Base-by-base conservation (phyloP, 2,113 vertebrate species). In the Bujurquina vittata region DNA sequence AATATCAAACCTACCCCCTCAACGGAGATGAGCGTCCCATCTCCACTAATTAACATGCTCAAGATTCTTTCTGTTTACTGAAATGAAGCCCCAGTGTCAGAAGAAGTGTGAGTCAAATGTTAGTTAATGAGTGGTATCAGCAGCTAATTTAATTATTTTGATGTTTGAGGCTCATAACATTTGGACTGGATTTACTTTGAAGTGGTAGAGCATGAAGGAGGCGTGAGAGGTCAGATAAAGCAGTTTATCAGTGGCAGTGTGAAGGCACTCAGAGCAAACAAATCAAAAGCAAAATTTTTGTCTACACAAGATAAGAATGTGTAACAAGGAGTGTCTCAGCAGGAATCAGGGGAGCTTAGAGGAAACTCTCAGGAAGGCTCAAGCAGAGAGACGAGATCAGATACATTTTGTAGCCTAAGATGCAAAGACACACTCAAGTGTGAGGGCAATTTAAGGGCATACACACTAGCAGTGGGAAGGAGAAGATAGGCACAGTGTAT, bases 1-100 rank as follows among this genome's bases (percentile, higher is more conserved):
- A 46, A 82, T 61, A 80, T 87, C 69, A 80, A 84, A 80, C 61
- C 4, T 20, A 6, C 63, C 3, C 43, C 43, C 33, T 67, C 26
- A 37, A 23, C 31, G 17, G 52, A 73, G 43, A 31, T 2, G 1
- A 20, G 1, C 11, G 3, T 52, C 72, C 60, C 5, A 6, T 54
- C 76, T 56, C 15, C 2, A 7, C 69, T 81, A 73, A 87, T 87
- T 88, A 83, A 77, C 31, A 67, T 10, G 49, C 46, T 57, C 52
- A 2, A 40, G 55, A 62, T 58, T 58, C 4, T 1, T 26, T 37
- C 49, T 56, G 59, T 79, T 79, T 58, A 76, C 75, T 2, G 22
- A 61, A 43, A 57, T 31, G 11, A 65, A 54, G 69, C 17, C 63
- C 7, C 1, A 2, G 15, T 33, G 37, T 75, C 56, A 55, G 10